These are phyloP conservation scores for Agrypnus murinus DNA, from an alignment of 2,888 invertebrate genomes.

Conservation along the genomic window DNA sequence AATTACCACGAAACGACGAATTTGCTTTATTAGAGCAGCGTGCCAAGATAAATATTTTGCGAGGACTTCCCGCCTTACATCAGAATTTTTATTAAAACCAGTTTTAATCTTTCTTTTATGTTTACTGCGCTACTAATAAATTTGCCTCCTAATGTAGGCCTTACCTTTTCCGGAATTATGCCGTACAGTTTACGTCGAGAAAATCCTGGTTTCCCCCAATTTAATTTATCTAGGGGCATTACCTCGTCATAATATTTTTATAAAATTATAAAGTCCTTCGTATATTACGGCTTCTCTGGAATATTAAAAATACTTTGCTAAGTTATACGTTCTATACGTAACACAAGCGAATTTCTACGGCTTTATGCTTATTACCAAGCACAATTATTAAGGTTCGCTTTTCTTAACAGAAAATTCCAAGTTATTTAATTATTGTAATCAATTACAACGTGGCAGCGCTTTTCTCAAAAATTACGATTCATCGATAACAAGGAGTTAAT, in stretches of 20 bases:
- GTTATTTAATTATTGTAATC: not conserved
- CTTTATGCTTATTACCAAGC: not conserved
- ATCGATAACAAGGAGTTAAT: not conserved
- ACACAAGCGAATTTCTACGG: not conserved
- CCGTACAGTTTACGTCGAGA: slow-evolving; percentile 47
- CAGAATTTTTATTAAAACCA: slow-evolving; percentile 49
- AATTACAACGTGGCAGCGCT: too few relatives aligned
- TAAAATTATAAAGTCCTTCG: slow-evolving; percentile 44
- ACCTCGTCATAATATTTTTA: slow-evolving; percentile 51
- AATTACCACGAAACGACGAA: slow-evolving; percentile 36
- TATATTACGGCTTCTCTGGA: slow-evolving; percentile 27
- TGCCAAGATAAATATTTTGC: slow-evolving; percentile 42
- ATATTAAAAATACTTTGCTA: slow-evolving; percentile 38
- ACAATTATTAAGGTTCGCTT: not conserved
- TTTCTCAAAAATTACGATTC: too few relatives aligned
- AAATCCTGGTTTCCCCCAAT: slow-evolving; percentile 47
- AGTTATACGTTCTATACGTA: slow-evolving; percentile 19
- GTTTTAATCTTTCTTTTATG: slow-evolving; percentile 51
- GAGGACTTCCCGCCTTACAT: slow-evolving; percentile 40
- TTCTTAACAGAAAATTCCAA: slow-evolving; percentile 2
- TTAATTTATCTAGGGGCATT: slow-evolving; percentile 51
- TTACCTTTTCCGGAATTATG: slow-evolving; percentile 50
- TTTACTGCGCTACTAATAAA: slow-evolving; percentile 47
- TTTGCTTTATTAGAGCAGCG: slow-evolving; percentile 42
- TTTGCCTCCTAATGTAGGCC: slow-evolving; percentile 47